These are phyloP conservation scores for Ceratoteleas bidentatus DNA, from an alignment of 1,140 invertebrate genomes.

Conservation along the genomic window DNA sequence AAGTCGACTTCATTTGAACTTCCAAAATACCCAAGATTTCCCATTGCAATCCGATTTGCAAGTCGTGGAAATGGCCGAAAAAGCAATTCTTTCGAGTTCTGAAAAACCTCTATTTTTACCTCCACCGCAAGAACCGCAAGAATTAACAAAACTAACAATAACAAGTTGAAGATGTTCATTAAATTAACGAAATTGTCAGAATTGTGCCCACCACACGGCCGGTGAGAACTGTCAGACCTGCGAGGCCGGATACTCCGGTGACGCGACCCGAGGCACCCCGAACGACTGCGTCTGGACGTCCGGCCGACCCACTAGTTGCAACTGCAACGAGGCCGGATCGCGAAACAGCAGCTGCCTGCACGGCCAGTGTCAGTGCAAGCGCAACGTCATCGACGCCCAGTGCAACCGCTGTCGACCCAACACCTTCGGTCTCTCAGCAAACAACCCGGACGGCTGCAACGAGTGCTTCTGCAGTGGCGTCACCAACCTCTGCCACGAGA, in stretches of 20 bases:
- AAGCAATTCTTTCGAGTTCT: no score
- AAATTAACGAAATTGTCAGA: constrained; percentile 80
- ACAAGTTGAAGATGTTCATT: no score
- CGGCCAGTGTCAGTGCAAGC: constrained; percentile 85
- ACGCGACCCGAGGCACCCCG: constrained; percentile 82
- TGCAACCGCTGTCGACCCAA: constrained; percentile 92
- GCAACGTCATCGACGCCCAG: constrained; percentile 88
- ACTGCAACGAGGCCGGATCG: constrained; percentile 85
- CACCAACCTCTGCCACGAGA: constrained; percentile 87
- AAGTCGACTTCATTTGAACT: no score
- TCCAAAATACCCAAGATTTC: no score
- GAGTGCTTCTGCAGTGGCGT: constrained; percentile 96
- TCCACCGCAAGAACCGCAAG: no score
- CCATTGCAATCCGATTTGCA: no score
- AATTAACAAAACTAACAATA: no score
- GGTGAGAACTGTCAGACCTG: constrained; percentile 92
- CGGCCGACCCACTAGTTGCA: constrained; percentile 69
- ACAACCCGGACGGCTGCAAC: constrained; percentile 91
- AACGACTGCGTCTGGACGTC: constrained; percentile 75
- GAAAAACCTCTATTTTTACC: no score
- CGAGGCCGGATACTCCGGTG: constrained; percentile 85
- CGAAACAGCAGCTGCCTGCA: constrained; percentile 79
- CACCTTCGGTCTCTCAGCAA: constrained; percentile 89
- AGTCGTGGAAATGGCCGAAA: no score
- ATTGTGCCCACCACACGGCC: constrained; percentile 92